Conservation (phyloP, 2,797 vertebrate species). For the Propithecus deckenii region DNA sequence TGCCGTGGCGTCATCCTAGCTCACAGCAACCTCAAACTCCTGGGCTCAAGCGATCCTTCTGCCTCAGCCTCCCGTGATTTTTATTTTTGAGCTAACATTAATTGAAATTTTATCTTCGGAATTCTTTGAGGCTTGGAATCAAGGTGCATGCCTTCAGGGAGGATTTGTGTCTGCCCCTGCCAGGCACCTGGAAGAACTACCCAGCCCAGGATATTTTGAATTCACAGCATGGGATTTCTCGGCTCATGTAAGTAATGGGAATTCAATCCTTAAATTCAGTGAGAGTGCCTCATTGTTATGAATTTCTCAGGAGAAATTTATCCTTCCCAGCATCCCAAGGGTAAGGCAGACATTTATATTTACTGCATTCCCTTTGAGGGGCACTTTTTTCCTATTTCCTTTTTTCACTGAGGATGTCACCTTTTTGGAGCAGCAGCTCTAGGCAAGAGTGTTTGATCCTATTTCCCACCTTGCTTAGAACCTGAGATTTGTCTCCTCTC, state of each 20-base stretch:
- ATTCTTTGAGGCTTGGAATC: constrained; percentile 3
- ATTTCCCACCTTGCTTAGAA: not conserved
- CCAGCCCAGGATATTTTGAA: not conserved
- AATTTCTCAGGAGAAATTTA: constrained; percentile 50
- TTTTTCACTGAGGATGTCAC: not conserved
- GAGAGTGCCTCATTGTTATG: not conserved
- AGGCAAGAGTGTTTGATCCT: not conserved
- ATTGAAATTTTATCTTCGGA: not conserved
- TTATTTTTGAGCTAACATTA: not conserved
- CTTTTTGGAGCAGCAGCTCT: not conserved
- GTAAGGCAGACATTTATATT: not conserved
- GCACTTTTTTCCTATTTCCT: not conserved
- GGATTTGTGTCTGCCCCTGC: not conserved
- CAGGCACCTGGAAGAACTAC: not conserved
- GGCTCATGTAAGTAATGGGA: not conserved
- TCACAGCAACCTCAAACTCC: too few species aligned
- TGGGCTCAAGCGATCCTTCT: too few species aligned
- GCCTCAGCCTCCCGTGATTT: not conserved
- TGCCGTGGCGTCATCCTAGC: too few species aligned
- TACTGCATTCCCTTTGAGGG: not conserved
- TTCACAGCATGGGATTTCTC: constrained; percentile 32
- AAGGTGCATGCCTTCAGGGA: not conserved
- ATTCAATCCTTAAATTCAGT: constrained; percentile 20
- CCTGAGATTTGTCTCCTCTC: not conserved
- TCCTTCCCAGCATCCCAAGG: not conserved